A percentile compares a stretch with the other conserved stretches of the same genome.
These are phyloP conservation scores for Lomographa bimaculata DNA, from an alignment of 2,888 invertebrate species.

Conservation along the genomic window DNA sequence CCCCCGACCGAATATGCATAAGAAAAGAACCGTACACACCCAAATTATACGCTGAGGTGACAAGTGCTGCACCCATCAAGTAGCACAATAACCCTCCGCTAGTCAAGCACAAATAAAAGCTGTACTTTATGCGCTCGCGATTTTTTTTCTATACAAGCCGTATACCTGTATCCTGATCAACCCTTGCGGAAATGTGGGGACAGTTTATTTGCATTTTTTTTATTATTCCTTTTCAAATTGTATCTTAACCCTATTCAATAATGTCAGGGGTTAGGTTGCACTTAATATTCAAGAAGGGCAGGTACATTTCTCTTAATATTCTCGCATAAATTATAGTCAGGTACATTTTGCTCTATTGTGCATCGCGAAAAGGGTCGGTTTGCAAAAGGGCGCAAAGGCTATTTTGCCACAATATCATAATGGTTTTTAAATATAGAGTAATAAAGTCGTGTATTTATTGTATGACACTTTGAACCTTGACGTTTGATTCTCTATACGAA, in stretches of 20 bases:
- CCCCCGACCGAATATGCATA: constrained; percentile 75
- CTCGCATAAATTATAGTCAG: constrained; percentile 85
- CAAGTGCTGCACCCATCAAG: constrained; percentile 71
- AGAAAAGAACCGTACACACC: constrained; percentile 72
- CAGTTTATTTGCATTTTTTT: constrained; percentile 84
- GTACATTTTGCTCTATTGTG: constrained; percentile 81
- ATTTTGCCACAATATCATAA: constrained; percentile 40
- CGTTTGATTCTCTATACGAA: constrained; percentile 49
- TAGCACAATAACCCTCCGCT: constrained; percentile 40
- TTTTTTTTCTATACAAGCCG: constrained; percentile 61
- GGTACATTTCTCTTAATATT: constrained; percentile 84
- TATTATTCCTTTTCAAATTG: constrained; percentile 79
- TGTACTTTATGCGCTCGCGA: constrained; percentile 65
- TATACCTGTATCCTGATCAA: constrained; percentile 77
- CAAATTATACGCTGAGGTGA: constrained; percentile 80
- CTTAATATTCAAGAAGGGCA: constrained; percentile 84
- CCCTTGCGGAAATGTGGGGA: constrained; percentile 71
- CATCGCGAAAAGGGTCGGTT: constrained; percentile 54
- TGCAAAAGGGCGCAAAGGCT: constrained; percentile 50
- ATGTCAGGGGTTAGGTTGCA: constrained; percentile 84
- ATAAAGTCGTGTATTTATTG: constrained; percentile 44
- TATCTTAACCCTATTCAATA: constrained; percentile 82
- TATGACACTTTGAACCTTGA: constrained; percentile 44
- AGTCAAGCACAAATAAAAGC: constrained; percentile 45
- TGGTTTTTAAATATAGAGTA: constrained; percentile 41